Base-by-base conservation (phyloP, 2,113 vertebrate genomes). In the Maccullochella peelii region DNA sequence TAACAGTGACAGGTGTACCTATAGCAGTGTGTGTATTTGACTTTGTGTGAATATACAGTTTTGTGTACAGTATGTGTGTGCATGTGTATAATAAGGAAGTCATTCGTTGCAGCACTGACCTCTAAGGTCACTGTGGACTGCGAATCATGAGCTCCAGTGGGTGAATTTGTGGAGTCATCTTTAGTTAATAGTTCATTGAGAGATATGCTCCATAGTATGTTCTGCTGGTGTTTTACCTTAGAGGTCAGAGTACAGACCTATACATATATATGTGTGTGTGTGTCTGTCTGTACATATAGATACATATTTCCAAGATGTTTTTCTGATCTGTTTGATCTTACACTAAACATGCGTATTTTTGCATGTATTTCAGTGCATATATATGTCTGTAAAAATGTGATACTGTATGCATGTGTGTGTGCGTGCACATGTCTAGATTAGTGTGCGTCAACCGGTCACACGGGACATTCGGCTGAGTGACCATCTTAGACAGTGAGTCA, bases 401-500 rank as follows among this genome's bases (percentile, higher is more conserved):
- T 38, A 40, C 15, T 33, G 52, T 47, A 4, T 27, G 38, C 4
- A 40, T 80, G 27, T 62, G 57, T 89, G 77, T 67, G 47, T 52
- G 63, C 63, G 69, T 54, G 66, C 79, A 49, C 57, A 58, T 80
- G 50, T 65, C 38, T 73, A 74, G 75, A 27, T 67, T 44, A 85
- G 78, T 33, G 66, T 88, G 61, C 36, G 50, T 77, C 73, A 79
- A 27, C 42, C 5, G 55, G 79, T 88, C 88, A 84, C 82, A 79
- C 36, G 21, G 83, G 83, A 81, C 62, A 42, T 87, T 79, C 14
- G 30, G 55, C 84, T 71, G 61, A 77, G 62, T 81, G 82, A 79
- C 79, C 80, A 44, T 88, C 88, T 77, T 86, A 90, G 91, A 90
- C 84, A 69, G 83, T 95, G 94, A 95, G 84, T 96, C 95, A 96